Evolutionary conservation across 2,797 vertebrate genomes (phyloP).

Genomic region (Characodon lateralis): DNA sequence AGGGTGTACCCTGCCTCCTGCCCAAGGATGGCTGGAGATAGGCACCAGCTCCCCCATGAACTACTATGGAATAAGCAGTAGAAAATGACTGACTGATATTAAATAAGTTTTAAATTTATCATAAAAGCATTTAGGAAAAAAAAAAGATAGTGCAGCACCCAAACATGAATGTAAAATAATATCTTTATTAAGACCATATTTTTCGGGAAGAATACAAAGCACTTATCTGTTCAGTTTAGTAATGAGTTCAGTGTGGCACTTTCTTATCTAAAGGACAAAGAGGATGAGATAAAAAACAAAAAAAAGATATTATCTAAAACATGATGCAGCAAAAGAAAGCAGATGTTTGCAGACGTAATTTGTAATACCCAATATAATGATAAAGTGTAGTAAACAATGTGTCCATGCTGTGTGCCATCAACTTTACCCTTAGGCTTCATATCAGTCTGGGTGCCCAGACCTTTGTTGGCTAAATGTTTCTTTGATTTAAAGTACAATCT

Average conservation of each 20-base stretch:
- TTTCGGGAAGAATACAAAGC: conserved; percentile 78
- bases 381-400: neutral
- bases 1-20: too few species aligned
- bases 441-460: neutral
- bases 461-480: conserved; percentile 1
- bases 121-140: neutral
- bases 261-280: conserved; percentile 74
- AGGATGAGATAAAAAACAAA: conserved; percentile 29
- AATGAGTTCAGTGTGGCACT: conserved; percentile 58
- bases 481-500: conserved; percentile 13
- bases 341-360: neutral
- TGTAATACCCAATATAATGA: neutral
- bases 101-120: neutral
- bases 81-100: too few species aligned
- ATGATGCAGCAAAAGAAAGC: neutral
- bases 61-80: too few species aligned
- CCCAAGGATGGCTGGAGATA: too few species aligned
- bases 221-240: conserved; percentile 67
- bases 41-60: too few species aligned
- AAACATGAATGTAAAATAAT: conserved; percentile 74
- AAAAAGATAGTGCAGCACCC: neutral
- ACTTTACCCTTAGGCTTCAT: neutral
- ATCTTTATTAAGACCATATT: conserved; percentile 82
- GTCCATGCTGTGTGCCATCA: neutral
- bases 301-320: neutral